These are phyloP conservation scores for Micrastur ruficollis DNA, from an alignment of 2,797 vertebrate genomes.

Conservation along the genomic window DNA sequence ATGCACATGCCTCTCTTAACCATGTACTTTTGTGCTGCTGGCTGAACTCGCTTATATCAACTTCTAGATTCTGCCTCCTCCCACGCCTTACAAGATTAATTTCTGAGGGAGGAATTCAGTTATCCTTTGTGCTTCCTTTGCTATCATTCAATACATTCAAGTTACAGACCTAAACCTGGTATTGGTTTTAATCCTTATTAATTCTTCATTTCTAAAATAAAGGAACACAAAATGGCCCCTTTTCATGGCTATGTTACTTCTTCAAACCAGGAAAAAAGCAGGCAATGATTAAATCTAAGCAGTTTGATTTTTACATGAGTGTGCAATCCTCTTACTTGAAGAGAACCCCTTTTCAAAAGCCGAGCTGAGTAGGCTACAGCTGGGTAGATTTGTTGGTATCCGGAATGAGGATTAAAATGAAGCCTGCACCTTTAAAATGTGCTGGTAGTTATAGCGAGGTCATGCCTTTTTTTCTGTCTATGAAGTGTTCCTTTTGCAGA, in stretches of 20 bases:
- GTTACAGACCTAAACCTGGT: background rate
- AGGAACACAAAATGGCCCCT: background rate
- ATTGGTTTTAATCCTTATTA: background rate
- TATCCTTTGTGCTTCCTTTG: background rate
- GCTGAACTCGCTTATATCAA: background rate
- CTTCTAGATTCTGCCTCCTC: background rate
- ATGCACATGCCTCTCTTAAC: background rate
- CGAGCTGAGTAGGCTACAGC: background rate
- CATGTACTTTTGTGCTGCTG: background rate
- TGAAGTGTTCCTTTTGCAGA: background rate
- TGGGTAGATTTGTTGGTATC: background rate
- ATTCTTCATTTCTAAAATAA: background rate
- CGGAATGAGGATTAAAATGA: background rate
- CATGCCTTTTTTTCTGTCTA: background rate
- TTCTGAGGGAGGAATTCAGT: background rate
- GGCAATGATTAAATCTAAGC: background rate
- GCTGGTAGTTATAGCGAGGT: background rate
- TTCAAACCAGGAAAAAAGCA: background rate
- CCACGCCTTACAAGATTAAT: background rate
- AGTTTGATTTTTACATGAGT: background rate
- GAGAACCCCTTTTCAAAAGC: background rate
- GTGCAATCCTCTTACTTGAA: background rate
- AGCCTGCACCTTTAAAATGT: background rate
- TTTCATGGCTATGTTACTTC: background rate
- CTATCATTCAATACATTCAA: background rate